phyloP scores from a whole-genome alignment of 2,113 vertebrate genomes.

The Ictidomys tridecemlineatus region DNA sequence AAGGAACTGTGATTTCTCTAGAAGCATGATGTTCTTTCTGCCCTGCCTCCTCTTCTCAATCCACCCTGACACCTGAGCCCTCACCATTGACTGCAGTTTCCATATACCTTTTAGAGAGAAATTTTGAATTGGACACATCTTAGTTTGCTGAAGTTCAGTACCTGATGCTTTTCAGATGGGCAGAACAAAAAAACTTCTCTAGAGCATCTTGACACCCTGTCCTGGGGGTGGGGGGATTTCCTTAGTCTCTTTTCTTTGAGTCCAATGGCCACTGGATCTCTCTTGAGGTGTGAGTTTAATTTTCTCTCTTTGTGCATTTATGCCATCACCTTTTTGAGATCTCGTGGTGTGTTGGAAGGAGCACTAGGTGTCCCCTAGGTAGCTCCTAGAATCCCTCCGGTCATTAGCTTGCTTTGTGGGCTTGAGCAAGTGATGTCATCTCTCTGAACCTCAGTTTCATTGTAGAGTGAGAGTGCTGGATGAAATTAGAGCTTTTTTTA shows the following conservation, averaged over 20 bases:
- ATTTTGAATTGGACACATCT: not conserved
- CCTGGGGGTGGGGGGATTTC: not conserved
- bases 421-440: not conserved
- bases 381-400: no score
- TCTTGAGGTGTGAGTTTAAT: not conserved
- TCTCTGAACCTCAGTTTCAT: constrained; percentile 4
- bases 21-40: not conserved
- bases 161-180: constrained; percentile 23
- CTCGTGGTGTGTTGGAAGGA: not conserved
- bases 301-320: not conserved
- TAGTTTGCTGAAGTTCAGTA: not conserved
- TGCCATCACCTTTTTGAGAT: not conserved
- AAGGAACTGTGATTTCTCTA: not conserved
- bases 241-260: not conserved
- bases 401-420: not conserved
- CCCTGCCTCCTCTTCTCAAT: not conserved
- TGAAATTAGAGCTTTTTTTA: not conserved
- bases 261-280: not conserved
- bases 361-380: not conserved
- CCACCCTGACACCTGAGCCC: not conserved
- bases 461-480: not conserved
- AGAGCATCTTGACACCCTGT: not conserved
- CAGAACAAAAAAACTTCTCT: not conserved
- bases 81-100: not conserved
- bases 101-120: constrained; percentile 27